These are phyloP conservation scores for Quadroppia sp. DNA, from an alignment of 2,888 invertebrate genomes.

Conservation along the genomic window DNA sequence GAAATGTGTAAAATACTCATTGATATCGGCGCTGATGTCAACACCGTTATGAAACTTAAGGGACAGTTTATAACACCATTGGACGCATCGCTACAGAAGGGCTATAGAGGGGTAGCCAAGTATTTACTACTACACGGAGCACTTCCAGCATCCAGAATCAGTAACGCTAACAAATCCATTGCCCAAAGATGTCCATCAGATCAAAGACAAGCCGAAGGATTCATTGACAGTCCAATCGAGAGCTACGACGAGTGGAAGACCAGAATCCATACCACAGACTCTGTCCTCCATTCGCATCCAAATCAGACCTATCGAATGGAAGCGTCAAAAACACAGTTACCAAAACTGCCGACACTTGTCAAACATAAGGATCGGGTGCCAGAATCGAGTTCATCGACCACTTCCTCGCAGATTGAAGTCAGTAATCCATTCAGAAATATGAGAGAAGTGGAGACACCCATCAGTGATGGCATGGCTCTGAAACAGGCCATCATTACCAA, in stretches of 20 bases:
- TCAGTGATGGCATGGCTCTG: too few relatives aligned
- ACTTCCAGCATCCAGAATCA: constrained; percentile 63
- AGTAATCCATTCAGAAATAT: constrained; percentile 24
- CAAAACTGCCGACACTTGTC: constrained; percentile 40
- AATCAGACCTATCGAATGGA: neutral
- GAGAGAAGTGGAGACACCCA: constrained; percentile 34
- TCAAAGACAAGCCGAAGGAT: neutral
- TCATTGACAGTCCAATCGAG: neutral
- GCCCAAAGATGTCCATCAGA: constrained; percentile 5
- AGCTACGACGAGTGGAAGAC: constrained; percentile 22
- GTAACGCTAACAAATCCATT: neutral
- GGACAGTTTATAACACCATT: constrained; percentile 82
- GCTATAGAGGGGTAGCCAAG: constrained; percentile 84
- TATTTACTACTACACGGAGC: constrained; percentile 86
- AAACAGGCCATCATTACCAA: constrained; percentile 43
- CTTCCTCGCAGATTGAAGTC: neutral
- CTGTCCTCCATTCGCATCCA: neutral
- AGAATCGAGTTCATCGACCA: constrained; percentile 12
- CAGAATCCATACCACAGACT: constrained; percentile 3
- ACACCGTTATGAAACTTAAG: constrained; percentile 49
- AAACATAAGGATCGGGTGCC: neutral
- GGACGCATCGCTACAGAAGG: constrained; percentile 81
- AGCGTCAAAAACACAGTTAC: neutral
- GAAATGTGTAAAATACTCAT: constrained; percentile 77
- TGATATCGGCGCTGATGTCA: constrained; percentile 46